phyloP scores from a whole-genome alignment of 2,113 vertebrate species.

The Sinosuthora webbiana region DNA sequence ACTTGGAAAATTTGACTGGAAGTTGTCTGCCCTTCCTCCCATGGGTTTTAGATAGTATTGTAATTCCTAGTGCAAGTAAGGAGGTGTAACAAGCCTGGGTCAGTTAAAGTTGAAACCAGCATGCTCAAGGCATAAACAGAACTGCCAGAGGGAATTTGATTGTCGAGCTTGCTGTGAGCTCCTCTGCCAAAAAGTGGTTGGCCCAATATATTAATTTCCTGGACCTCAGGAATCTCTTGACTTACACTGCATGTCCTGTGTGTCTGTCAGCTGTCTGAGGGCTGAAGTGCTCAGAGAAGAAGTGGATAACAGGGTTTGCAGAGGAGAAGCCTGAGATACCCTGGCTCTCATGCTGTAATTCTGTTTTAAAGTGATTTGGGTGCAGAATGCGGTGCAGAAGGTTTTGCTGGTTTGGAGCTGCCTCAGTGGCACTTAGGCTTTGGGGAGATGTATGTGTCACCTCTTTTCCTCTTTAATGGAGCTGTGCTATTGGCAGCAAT shows the following conservation, averaged over 20 bases:
- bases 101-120: background rate
- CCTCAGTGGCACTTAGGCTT: background rate
- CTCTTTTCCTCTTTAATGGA: background rate
- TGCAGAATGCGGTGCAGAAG: background rate
- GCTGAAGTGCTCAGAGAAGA: background rate
- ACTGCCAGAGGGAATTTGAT: background rate
- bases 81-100: background rate
- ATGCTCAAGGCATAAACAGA: background rate
- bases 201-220: background rate
- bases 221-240: background rate
- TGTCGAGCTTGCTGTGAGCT: background rate
- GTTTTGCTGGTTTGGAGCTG: background rate
- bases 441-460: background rate
- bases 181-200: background rate
- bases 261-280: fast-evolving
- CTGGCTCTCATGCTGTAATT: background rate
- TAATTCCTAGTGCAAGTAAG: background rate
- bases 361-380: background rate
- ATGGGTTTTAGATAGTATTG: fast-evolving
- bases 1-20: background rate
- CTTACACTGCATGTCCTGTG: background rate
- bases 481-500: background rate
- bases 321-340: background rate
- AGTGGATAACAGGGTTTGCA: fast-evolving
- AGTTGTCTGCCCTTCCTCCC: background rate